Base-by-base conservation (phyloP, 2,797 vertebrate genomes). In the Lagocephalus sceleratus region DNA sequence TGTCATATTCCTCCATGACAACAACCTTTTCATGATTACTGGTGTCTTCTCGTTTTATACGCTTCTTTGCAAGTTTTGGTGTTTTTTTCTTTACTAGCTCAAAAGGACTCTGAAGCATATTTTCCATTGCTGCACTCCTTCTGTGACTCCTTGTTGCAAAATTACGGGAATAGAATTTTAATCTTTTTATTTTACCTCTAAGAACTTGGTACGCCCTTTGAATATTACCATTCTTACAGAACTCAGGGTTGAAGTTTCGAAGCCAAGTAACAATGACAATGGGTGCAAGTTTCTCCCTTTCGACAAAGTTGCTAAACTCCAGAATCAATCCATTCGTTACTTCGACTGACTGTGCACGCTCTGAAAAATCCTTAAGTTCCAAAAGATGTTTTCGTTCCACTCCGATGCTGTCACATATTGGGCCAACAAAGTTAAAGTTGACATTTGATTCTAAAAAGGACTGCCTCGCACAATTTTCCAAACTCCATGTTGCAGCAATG, bases 341-440 rank as follows among this genome's bases (percentile, higher is more conserved):
- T 51, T 89, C 87, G 0, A 87, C 77, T 2, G 69, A 81, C 61
- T 86, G 73, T 2, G 86, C 90, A 23, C 58, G 78, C 44, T 90
- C 89, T n/a, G 89, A 84, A 64, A 92, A 90, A 59, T 92, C 86
- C 0, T 57, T 84, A 71, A 90, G 78, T 68, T 91, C 81, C 61
- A 92, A 73, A 42, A 92, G 85, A 74, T 91, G 86, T 16, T 68
- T 57, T 49, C 90, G 84, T 52, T 87, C 83, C 0, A 92, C 88
- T 17, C 90, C 89, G 7, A 91, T 88, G 60, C 88, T 88, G 19
- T 92, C 91, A 57, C 91, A 92, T 61, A 91, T 84, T 0, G 91
- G 89, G 11, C 91, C 91, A 0, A 92, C 90, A 65, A 89, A 92
- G 63, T 87, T 87, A 66, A 92, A 92, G 78, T 92, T 90, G 39